Base-by-base conservation (phyloP, 2,797 vertebrate genomes). In the Limnodromus scolopaceus region DNA sequence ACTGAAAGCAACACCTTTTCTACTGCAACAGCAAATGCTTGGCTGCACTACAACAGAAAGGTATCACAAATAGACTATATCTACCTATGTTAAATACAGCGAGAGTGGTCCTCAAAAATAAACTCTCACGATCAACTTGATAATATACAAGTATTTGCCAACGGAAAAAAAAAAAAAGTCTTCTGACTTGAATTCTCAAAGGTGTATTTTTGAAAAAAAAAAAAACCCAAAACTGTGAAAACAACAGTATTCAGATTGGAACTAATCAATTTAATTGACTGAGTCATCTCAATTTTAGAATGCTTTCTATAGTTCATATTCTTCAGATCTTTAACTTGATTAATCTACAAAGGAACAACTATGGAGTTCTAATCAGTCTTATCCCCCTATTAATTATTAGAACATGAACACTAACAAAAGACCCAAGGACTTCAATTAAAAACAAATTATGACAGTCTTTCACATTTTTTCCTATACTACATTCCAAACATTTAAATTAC, bases 111-210 rank as follows among this genome's bases (percentile, higher is more conserved):
- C 24, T 85, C 0, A 2, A 54, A 81, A 65, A 32, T 12, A 70
- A 75, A 64, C 14, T 34, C 18, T 38, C n/a, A 69, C 11, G 3
- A 60, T 38, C 53, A 68, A 71, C 41, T 80, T 68, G 19, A 78
- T 34, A 70, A 74, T 22, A 68, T 8, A 66, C 2, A 87, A 69
- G 39, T 63, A 70, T 17, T 80, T 66, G 4, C 1, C 23, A 20
- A 7, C 3, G 25, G 25, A 9, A 0, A 28, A 70, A 77, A 70
- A 77, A 91, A 65, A 78, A 86, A 65, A 58, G 13, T 12, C 24
- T 79, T 75, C 16, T 60, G 22, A 83, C 19, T 58, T 77, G 8
- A 87, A 66, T 63, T 77, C 46, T 61, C 49, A 68, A 85, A 91
- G 9, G 4, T 77, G 14, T 10, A 43, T 55, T 85, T 87, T 46